Conservation (phyloP, 2,113 vertebrate genomes). For the Carassius gibelio region DNA sequence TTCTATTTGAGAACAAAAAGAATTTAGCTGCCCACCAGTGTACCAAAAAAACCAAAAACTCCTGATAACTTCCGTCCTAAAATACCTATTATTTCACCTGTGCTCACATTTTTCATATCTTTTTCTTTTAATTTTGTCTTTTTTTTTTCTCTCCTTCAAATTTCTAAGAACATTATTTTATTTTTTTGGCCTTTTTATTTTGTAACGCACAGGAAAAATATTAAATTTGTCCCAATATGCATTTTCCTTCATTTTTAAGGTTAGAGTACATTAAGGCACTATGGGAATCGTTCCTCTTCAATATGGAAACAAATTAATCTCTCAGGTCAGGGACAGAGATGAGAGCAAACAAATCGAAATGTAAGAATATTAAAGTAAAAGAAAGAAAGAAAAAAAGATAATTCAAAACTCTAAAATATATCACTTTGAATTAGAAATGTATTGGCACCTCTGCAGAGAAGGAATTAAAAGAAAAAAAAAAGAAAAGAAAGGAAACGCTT, state of each 20-base stretch:
- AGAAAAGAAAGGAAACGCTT: constrained; percentile 54
- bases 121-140: constrained; percentile 27
- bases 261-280: constrained; percentile 67
- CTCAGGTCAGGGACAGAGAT: constrained; percentile 51
- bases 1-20: no score
- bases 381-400: constrained; percentile 13
- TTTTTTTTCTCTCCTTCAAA: constrained; percentile 27
- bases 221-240: not conserved
- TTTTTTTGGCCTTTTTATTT: constrained; percentile 34
- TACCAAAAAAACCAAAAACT: not conserved
- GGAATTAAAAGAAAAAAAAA: constrained; percentile 61
- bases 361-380: constrained; percentile 25
- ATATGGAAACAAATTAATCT: constrained; percentile 18
- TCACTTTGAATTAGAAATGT: constrained; percentile 65
- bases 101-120: constrained; percentile 55
- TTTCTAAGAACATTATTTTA: constrained; percentile 48
- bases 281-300: constrained; percentile 53
- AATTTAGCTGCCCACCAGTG: no score
- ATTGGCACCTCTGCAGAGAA: constrained; percentile 59
- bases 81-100: constrained; percentile 30
- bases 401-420: constrained; percentile 70
- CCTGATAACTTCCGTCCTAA: not conserved
- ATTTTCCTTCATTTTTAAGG: constrained; percentile 12
- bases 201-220: constrained; percentile 20
- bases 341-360: constrained; percentile 49